Conservation (phyloP, 2,113 vertebrate genomes). For the Heptranchias perlo region DNA sequence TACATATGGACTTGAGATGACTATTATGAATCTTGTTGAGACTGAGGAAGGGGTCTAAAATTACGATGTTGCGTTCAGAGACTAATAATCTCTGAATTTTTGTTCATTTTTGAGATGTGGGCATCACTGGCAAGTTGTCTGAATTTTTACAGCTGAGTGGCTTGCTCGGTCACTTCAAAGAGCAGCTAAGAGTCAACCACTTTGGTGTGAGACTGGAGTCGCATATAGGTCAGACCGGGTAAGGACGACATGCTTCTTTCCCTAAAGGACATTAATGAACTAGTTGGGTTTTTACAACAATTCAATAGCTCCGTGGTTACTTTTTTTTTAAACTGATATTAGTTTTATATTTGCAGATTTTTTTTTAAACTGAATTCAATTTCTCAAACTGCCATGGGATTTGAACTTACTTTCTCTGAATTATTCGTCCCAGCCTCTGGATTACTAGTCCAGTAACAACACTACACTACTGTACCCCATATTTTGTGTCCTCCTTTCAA, state of each 20-base stretch:
- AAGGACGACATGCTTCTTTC: neutral
- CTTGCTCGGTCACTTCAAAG: no score
- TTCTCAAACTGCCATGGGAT: neutral
- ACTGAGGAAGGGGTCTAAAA: neutral
- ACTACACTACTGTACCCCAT: neutral
- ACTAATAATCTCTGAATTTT: neutral
- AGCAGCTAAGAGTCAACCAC: no score
- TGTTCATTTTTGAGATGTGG: neutral
- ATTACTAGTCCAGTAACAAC: neutral
- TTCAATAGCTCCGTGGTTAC: neutral
- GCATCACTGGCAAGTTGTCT: neutral
- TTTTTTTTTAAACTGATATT: neutral
- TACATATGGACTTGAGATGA: neutral
- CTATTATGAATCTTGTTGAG: neutral
- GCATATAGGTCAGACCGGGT: neutral
- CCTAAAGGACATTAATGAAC: neutral
- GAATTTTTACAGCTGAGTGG: neutral
- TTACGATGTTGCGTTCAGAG: neutral
- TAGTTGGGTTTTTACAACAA: neutral
- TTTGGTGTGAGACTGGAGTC: neutral
- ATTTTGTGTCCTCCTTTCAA: neutral
- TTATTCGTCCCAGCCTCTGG: neutral
- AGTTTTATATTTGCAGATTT: neutral
- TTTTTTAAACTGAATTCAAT: neutral
- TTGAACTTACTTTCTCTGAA: neutral